Base-by-base conservation (phyloP, 2,797 vertebrate genomes). In the Threskiornis aethiopicus region DNA sequence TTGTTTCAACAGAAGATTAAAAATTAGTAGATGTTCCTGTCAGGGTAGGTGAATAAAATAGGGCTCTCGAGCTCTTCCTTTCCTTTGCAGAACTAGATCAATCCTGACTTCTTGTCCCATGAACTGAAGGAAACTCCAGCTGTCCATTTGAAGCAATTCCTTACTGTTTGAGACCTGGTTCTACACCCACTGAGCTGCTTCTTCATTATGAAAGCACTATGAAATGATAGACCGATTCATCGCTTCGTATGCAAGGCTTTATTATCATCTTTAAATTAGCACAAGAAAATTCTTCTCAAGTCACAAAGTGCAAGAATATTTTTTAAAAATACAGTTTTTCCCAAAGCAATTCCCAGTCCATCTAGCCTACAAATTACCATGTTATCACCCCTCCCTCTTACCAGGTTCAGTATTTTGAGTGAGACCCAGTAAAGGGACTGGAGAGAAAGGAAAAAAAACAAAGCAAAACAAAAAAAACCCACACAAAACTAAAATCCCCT, bases 181-280 rank as follows among this genome's bases (percentile, higher is more conserved):
- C 29, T n/a, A 41, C 4, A 42, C 5, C 1, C 15, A 12, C 19
- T 21, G 31, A 88, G 18, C 31, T 49, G 7, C 35, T 24, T 77
- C 55, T 83, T 57, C 25, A 47, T 19, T 44, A 24, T 3, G 7
- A 84, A 25, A 47, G 47, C 13, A 57, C 16, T 82, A 31, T 9
- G 25, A 90, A 93, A 80, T 57, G 6, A 89, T 2, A 71, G 54
- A 49, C 35, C 4, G 9, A 77, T 13, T 86, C 9, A 59, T 8
- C 3, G 1, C 15, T 70, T 88, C 51, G 58, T 64, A 71, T 6
- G 54, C 25, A 82, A 24, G 24, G 26, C 39, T 92, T 95, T 96
- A 94, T 95, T 93, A 16, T 42, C 21, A 67, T 58, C 49, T 81
- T 93, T 82, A 89, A 92, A 84, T 88, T 73, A 81, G 13, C 41